phyloP scores from a whole-genome alignment of 2,797 vertebrate species.

The Falco peregrinus region DNA sequence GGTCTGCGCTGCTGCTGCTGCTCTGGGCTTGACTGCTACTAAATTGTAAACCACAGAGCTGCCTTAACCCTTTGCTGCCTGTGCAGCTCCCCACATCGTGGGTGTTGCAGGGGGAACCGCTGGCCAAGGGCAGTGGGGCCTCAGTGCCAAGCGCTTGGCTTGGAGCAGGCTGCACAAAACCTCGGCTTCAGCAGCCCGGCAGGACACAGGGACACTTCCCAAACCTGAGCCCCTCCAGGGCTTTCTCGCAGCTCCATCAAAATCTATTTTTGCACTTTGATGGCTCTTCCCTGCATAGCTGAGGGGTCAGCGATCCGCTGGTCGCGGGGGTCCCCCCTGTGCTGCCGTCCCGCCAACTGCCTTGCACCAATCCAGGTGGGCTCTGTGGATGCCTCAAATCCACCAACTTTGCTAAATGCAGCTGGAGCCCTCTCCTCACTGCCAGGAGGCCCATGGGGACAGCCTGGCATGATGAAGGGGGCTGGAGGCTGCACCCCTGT shows the following conservation, averaged over 20 bases:
- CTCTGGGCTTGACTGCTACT: constrained; percentile 21
- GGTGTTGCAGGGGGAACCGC: neutral
- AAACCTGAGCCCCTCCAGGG: fast-evolving
- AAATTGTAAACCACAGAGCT: constrained; percentile 46
- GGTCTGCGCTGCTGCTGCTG: constrained; percentile 7
- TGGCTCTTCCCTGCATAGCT: neutral
- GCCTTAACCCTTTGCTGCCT: constrained; percentile 54
- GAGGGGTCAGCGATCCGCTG: neutral
- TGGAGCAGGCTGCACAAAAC: neutral
- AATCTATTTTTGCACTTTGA: neutral
- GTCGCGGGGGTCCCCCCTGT: fast-evolving
- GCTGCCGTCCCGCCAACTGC: fast-evolving
- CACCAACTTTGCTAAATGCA: neutral
- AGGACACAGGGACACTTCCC: neutral
- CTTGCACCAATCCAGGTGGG: neutral
- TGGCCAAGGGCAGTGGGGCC: neutral
- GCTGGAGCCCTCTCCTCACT: neutral
- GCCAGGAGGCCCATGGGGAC: neutral
- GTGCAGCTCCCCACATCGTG: neutral
- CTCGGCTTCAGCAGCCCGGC: fast-evolving
- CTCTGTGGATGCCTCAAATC: neutral
- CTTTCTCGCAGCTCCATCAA: neutral
- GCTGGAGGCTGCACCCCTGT: neutral
- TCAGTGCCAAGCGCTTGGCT: fast-evolving
- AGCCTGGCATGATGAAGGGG: fast-evolving